Conservation (phyloP, 2,797 vertebrate genomes). For the Gallirallus australis region DNA sequence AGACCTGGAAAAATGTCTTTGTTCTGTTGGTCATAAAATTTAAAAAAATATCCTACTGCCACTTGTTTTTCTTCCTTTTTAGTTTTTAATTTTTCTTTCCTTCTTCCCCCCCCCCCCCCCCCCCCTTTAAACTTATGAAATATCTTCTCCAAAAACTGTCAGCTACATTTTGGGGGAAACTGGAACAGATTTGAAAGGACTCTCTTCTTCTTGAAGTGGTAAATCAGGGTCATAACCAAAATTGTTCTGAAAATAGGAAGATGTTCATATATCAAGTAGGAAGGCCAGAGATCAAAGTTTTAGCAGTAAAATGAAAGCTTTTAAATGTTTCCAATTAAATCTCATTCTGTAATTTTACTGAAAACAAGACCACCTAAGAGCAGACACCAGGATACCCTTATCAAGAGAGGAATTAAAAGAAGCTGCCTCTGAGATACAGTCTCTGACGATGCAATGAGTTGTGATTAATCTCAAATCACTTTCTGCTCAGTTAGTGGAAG, state of each 20-base stretch:
- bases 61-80: neutral
- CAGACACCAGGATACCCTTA: constrained; percentile 1
- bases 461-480: neutral
- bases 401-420: neutral
- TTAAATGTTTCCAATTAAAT: constrained; percentile 39
- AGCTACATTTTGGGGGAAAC: neutral
- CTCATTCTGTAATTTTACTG: constrained; percentile 23
- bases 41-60: neutral
- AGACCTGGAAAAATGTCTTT: neutral
- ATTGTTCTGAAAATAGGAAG: neutral
- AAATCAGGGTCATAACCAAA: neutral
- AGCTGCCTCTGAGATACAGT: neutral
- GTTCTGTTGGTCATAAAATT: neutral
- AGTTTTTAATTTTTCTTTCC: neutral
- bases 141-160: neutral
- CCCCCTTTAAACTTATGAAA: neutral
- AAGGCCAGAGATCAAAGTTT: constrained; percentile 31
- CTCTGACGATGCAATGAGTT: neutral
- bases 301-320: constrained; percentile 52
- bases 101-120: too few relatives aligned
- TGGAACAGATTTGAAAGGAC: neutral
- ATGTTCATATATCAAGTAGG: neutral
- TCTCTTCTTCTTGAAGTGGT: constrained; percentile 25
- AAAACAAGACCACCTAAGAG: constrained; percentile 52
- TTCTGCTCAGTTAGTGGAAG: neutral